phyloP scores from a whole-genome alignment of 2,888 invertebrate species.

The Lissocephala sabroskyi region DNA sequence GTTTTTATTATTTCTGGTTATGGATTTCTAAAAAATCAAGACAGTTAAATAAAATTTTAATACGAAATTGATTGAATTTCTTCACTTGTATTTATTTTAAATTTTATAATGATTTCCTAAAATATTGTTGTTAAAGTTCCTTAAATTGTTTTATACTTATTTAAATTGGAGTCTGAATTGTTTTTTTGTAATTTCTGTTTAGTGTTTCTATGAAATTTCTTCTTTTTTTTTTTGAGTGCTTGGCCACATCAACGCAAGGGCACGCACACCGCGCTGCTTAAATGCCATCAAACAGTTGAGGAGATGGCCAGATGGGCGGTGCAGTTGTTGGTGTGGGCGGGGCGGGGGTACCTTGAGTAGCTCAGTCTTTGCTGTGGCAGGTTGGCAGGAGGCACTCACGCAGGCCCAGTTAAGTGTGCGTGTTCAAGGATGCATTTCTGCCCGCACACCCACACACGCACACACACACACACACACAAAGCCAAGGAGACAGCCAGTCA shows the following conservation, averaged over 20 bases:
- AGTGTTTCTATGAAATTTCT: not conserved
- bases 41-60: no score
- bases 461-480: not conserved
- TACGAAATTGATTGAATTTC: no score
- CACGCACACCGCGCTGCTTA: slow-evolving; percentile 42
- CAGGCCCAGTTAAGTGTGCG: slow-evolving; percentile 64
- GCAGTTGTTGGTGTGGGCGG: not conserved
- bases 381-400: slow-evolving; percentile 48
- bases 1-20: no score
- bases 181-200: not conserved
- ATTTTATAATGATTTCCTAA: no score
- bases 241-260: slow-evolving; percentile 53
- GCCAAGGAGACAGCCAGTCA: not conserved
- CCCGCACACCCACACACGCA: slow-evolving; percentile 5
- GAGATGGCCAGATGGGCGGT: not conserved
- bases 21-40: no score
- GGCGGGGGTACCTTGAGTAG: slow-evolving; percentile 28
- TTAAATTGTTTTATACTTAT: no score
- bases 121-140: no score
- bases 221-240: not conserved
- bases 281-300: slow-evolving; percentile 27
- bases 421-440: slow-evolving; percentile 62
- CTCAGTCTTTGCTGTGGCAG: slow-evolving; percentile 36
- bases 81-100: no score
- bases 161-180: not conserved